Conservation (phyloP, 2,113 vertebrate genomes). For the Murina feae region DNA sequence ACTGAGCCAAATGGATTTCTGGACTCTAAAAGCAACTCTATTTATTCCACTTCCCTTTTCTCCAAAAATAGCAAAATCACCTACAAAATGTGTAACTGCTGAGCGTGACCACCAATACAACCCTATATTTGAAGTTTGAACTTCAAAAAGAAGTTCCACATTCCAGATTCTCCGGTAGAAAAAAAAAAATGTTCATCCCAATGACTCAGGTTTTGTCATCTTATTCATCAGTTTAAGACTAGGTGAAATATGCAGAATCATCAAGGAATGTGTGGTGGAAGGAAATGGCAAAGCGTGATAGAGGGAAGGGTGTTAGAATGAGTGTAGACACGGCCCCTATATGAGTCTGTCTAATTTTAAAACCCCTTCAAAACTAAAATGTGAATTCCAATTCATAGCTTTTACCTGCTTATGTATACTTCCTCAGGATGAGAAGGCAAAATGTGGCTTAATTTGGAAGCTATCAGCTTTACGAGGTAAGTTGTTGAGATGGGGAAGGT, state of each 20-base stretch:
- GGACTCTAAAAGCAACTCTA: not conserved
- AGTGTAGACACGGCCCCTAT: fast-evolving
- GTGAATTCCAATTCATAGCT: not conserved
- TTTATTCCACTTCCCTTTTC: not conserved
- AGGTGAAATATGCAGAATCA: not conserved
- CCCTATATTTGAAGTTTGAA: not conserved
- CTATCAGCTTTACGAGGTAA: not conserved
- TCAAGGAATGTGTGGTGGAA: not conserved
- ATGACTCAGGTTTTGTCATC: not conserved
- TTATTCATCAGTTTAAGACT: not conserved
- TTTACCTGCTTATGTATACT: not conserved
- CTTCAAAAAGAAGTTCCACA: not conserved
- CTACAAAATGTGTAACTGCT: not conserved
- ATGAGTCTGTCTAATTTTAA: not conserved
- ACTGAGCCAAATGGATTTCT: not conserved
- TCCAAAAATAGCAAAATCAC: constrained; percentile 24
- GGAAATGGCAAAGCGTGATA: not conserved
- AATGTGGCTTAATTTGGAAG: not conserved
- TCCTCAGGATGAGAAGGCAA: not conserved
- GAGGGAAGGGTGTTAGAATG: not conserved
- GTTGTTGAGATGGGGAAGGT: not conserved
- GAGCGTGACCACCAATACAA: not conserved
- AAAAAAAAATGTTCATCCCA: not conserved
- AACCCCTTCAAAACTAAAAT: not conserved
- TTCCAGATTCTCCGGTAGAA: not conserved